These are phyloP conservation scores for Escarpia spicata DNA, from an alignment of 2,888 invertebrate genomes.

Conservation along the genomic window DNA sequence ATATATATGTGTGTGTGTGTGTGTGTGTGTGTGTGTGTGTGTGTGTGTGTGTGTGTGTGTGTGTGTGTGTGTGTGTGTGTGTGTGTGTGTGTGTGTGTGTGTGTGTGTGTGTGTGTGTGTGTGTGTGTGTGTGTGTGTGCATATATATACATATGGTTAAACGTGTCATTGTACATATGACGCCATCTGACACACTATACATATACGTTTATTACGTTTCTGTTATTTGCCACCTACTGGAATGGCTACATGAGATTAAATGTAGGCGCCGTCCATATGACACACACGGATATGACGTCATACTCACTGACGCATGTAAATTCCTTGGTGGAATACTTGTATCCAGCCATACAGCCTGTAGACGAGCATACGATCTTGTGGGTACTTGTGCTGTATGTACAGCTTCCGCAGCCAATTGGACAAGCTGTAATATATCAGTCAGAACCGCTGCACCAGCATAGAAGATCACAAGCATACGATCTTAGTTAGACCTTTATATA, in stretches of 20 bases:
- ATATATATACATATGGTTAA: background rate
- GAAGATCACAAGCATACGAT: background rate
- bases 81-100: background rate
- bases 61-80: constrained; percentile 13
- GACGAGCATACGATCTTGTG: constrained; percentile 19
- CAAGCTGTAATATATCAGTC: background rate
- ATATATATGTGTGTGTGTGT: no score
- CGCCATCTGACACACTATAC: no score
- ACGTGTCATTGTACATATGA: no score
- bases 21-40: background rate
- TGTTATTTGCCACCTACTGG: background rate
- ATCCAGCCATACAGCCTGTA: constrained; percentile 20
- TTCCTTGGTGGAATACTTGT: background rate
- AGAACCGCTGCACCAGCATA: background rate
- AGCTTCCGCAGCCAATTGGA: constrained; percentile 13
- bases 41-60: background rate
- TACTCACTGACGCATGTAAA: constrained; percentile 8
- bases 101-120: background rate
- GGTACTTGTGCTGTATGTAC: background rate
- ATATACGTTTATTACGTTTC: background rate
- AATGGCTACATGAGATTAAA: background rate
- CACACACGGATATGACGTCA: background rate
- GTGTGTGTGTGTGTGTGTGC: background rate
- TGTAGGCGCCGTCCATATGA: background rate
- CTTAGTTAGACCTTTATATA: background rate